Evolutionary conservation across 2,888 invertebrate species (phyloP), one percentile per base, ranked within the genome.

Genomic region (Brassicogethes aeneus): DNA sequence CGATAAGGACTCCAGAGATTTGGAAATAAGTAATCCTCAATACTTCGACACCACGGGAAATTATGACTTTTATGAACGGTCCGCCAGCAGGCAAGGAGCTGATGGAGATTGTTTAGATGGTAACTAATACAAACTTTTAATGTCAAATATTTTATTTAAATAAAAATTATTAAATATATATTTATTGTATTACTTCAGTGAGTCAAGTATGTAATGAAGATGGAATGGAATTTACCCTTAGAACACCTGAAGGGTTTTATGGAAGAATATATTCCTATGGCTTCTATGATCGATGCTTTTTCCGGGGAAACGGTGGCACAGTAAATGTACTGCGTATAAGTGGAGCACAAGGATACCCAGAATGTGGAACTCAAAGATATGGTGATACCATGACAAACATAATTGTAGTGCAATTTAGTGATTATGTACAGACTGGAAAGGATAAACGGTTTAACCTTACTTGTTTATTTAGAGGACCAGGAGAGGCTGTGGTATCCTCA

Each of bases 311-410:
- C 56, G 92, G 92, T 3, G 90, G 88, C 7, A 84, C 82, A 0
- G 77, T 79, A 2, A 90, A 90, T 55, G 86, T 85, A 1, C 68
- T 93, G 12, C 75, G 89, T 42, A 90, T 93, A 41, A 86, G 88
- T 54, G 90, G 91, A 12, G 83, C 88, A 2, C 88, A 89, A 16
- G 91, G 91, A n/a, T 91, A 90, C 66, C 92, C 92, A 1, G 89
- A 92, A 67, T 92, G 92, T 67, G 92, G 92, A 34, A 92, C 92
- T 2, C 87, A 89, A 62, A 52, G 68, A 43, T 90, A 86, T 57
- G 91, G 89, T 2, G 92, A 93, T 59, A 89, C 90, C 2, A 85
- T 92, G 81, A 92, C 92, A 43, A 93, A 92, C 60, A 92, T 93
- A 49, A 89, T 90, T 3, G 91, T 92, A 14, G 91, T 93, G 1